These are phyloP conservation scores for Lasioglossum vierecki DNA, from an alignment of 2,888 invertebrate species.

Conservation along the genomic window DNA sequence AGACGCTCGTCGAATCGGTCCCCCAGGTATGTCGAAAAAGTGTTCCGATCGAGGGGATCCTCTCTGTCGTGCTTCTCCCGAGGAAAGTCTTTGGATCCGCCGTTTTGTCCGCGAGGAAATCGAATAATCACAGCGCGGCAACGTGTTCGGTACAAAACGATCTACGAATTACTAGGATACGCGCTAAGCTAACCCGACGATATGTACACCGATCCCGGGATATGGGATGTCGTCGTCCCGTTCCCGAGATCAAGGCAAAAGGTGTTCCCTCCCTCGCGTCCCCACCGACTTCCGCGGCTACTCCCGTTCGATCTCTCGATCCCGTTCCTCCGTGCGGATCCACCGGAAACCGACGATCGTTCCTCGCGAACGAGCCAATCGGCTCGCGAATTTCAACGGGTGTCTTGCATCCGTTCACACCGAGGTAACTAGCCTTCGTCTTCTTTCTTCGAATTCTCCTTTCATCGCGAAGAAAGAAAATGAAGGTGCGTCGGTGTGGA, in stretches of 20 bases:
- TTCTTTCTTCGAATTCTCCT: background rate
- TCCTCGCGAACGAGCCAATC: slow-evolving; percentile 28
- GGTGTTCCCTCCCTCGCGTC: background rate
- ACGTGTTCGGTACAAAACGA: slow-evolving; percentile 50
- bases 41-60: background rate
- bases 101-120: background rate
- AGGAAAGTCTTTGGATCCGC: background rate
- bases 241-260: slow-evolving; percentile 58
- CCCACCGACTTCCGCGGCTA: background rate
- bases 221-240: background rate
- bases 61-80: background rate
- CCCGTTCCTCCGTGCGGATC: background rate
- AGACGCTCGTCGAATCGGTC: slow-evolving; percentile 32
- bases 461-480: background rate
- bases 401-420: background rate
- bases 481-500: background rate
- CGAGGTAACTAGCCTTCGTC: background rate
- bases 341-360: background rate
- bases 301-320: background rate
- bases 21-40: slow-evolving; percentile 19
- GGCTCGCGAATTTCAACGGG: background rate
- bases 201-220: slow-evolving; percentile 41
- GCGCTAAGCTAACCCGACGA: slow-evolving; percentile 53
- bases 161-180: slow-evolving; percentile 39
- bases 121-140: slow-evolving; percentile 43